Evolutionary conservation across 2,113 vertebrate genomes (phyloP), one percentile per base, ranked within the genome.

Genomic region (Phalacrocorax pelagicus): DNA sequence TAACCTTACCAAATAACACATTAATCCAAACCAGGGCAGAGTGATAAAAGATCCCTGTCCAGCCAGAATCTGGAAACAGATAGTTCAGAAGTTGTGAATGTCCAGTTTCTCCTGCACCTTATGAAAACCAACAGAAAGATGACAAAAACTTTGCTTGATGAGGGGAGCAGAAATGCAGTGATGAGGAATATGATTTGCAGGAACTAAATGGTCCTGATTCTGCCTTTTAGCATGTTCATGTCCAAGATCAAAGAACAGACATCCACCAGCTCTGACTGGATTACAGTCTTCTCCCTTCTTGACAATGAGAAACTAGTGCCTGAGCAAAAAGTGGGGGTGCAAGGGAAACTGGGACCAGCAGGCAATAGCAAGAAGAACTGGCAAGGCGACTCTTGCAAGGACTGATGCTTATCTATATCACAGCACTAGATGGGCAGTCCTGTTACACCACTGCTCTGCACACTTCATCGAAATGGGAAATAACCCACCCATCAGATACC

Each of bases 291-390:
- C 21, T 70, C 27, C 63, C 32, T 61, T 38, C 46, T 10, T 80
- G 54, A 46, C 18, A 40, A 3, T 0, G 19, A 75, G 55, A 74
- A 89, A 83, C 12, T 10, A 30, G 81, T 2, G 51, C 42, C 52
- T 20, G 73, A 69, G 66, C 30, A 44, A 17, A 67, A 63, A 1
- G 0, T 10, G 59, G 58, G 40, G 62, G 47, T 49, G 79, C 29
- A 1, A 29, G 17, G 62, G 80, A 32, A 88, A 26, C 29, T 26
- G 42, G 63, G 72, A 78, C 52, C 22, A 54, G 66, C 55, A 52
- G 52, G 66, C 65, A 92, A 57, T 2, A 88, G 88, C 94, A 58
- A 87, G 94, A 95, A 95, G 86, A 97, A 96, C 94, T 88, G 86
- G 97, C 97, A 93, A 22, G 62, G 86, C 7, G 2, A 51, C 30